These are phyloP conservation scores for Actenoides hombroni DNA, from an alignment of 2,113 vertebrate genomes.

Conservation along the genomic window DNA sequence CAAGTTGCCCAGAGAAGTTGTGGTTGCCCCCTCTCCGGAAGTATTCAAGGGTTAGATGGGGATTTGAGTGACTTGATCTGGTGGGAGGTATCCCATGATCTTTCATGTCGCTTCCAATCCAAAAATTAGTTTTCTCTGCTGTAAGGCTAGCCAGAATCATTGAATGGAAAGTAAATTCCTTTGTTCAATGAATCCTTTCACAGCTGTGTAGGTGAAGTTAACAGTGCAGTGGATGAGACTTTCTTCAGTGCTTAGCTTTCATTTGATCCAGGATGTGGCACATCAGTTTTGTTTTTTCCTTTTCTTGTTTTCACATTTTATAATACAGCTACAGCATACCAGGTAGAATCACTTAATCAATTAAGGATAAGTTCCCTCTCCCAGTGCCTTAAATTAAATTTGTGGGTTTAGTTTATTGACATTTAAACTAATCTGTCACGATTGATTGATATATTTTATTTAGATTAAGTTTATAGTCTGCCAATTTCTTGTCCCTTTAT, in stretches of 20 bases:
- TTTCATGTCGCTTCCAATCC: too few relatives aligned
- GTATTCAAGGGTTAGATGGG: too few relatives aligned
- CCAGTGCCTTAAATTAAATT: background rate
- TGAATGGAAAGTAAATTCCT: background rate
- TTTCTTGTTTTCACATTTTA: background rate
- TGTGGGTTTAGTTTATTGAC: background rate
- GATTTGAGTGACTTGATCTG: too few relatives aligned
- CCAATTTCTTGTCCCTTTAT: background rate
- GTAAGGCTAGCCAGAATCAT: background rate
- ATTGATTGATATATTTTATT: background rate
- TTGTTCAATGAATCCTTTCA: background rate
- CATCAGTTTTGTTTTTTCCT: accelerated
- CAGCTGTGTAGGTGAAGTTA: background rate
- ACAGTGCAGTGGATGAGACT: background rate
- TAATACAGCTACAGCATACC: background rate
- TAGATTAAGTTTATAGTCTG: background rate
- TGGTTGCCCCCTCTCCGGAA: too few relatives aligned
- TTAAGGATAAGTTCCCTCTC: background rate
- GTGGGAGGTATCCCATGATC: too few relatives aligned
- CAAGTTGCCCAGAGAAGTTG: too few relatives aligned
- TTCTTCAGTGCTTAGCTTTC: background rate
- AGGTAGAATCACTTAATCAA: background rate
- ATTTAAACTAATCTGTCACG: background rate
- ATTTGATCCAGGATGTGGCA: background rate
- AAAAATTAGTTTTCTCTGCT: background rate